Evolutionary conservation across 2,888 invertebrate genomes (phyloP).

Genomic region (Rotaria magnacalcarata): DNA sequence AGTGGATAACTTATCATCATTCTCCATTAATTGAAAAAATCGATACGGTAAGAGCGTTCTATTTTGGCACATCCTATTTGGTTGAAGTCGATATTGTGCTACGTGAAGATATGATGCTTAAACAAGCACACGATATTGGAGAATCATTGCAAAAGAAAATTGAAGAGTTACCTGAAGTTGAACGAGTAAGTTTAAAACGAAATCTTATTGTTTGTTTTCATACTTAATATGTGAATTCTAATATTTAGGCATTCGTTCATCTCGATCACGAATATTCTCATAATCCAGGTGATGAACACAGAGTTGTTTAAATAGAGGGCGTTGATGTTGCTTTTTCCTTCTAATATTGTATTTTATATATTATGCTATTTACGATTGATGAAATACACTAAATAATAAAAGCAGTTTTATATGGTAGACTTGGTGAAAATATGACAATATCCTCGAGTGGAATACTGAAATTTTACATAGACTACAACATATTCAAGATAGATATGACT

Average conservation of each 20-base stretch:
- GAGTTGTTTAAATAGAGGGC: not conserved
- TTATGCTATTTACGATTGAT: not conserved
- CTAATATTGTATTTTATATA: not conserved
- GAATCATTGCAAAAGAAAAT: slow-evolving; percentile 61
- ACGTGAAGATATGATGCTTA: slow-evolving; percentile 59
- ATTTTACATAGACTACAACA: not conserved
- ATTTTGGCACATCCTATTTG: slow-evolving; percentile 58
- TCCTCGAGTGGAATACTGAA: not conserved
- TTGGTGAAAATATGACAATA: not conserved
- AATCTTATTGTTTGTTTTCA: no score
- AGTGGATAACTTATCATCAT: slow-evolving; percentile 59
- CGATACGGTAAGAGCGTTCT: slow-evolving; percentile 48
- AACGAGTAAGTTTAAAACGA: slow-evolving; percentile 47
- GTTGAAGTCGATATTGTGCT: slow-evolving; percentile 57
- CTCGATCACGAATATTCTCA: slow-evolving; percentile 59
- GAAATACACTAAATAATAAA: not conserved
- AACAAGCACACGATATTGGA: slow-evolving; percentile 61
- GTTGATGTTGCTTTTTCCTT: not conserved
- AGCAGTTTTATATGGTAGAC: not conserved
- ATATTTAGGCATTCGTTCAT: slow-evolving; percentile 60
- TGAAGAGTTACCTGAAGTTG: slow-evolving; percentile 60
- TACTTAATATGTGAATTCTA: not conserved
- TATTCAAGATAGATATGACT: not conserved
- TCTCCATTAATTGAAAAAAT: not conserved
- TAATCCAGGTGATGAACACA: not conserved